Percentiles rank a stretch among this genome's conserved stretches.
Evolutionary conservation across 2,113 vertebrate genomes (phyloP).

Genomic region (Micromys minutus): DNA sequence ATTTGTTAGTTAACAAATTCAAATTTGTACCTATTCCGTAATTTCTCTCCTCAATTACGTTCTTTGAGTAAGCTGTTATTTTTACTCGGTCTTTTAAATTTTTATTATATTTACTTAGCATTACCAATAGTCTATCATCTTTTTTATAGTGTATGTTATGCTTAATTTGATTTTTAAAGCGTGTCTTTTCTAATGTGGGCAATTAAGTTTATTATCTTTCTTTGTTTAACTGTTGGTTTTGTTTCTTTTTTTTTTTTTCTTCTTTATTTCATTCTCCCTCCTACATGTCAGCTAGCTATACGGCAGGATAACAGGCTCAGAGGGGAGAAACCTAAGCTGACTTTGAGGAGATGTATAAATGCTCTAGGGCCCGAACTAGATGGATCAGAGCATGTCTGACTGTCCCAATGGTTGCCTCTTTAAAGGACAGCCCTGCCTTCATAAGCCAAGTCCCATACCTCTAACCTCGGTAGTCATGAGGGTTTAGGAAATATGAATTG

Average conservation of each 20-base stretch:
- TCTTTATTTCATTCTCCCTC: not conserved
- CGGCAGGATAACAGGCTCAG: not conserved
- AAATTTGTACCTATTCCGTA: not conserved
- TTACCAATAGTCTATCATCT: not conserved
- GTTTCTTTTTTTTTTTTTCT: not conserved
- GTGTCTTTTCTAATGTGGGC: not conserved
- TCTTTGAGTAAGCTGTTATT: conserved; percentile 29
- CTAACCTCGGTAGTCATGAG: not conserved
- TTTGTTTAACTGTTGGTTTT: not conserved
- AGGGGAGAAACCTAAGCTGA: not conserved
- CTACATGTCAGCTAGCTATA: not conserved
- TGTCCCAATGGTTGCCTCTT: not conserved
- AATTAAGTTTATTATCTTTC: not conserved
- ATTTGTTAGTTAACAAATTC: conserved; percentile 24
- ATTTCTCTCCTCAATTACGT: not conserved
- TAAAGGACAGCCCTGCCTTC: not conserved
- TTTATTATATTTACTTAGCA: not conserved
- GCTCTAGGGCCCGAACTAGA: not conserved
- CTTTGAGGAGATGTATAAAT: not conserved
- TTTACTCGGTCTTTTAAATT: conserved; percentile 32
- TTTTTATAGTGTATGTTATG: not conserved
- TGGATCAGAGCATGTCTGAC: not conserved
- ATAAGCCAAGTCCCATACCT: not conserved
- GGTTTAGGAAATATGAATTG: not conserved
- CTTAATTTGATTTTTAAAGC: conserved; percentile 15